Base-by-base conservation (phyloP, 1,140 invertebrate species). In the Meloidogyne chitwoodi region DNA sequence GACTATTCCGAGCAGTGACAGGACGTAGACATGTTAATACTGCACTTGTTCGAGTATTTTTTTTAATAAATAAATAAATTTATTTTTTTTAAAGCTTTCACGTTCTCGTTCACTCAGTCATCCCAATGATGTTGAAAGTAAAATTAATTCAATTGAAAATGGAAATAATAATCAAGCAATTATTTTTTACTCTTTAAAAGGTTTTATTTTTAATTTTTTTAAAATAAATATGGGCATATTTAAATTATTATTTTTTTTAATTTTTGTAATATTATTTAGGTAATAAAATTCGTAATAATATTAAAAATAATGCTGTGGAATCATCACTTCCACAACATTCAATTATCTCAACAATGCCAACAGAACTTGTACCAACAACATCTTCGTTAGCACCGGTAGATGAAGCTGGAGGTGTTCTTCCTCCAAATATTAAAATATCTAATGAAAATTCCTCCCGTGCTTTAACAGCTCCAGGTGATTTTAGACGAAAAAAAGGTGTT, bases 1-100 rank as follows among this genome's bases (percentile, higher is more conserved):
- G 44, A 14, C 74, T 68, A 48, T 72, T 63, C 62, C 64, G 56
- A 34, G 64, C 77, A 73, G 65, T 77, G 44, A 77, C 76, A 41
- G 68, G 77, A 34, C 77, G 75, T 38, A 38, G 34, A 14, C 76
- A 48, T 70, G 48, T 56, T 56, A 56, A 56, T 56, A 56, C 48
- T 4, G 48, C 48, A 56, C n/a, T 56, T 56, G 48, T 56, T n/a
- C n/a, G 48, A 19, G 48, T 56, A n/a, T 56, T 56, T 22, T 48
- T 56, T 56, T 56, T 6, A 56, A 56, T n/a, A n/a, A 56, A 56
- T 38, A 0, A 8, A 8, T 38, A 8, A 38, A 6, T 38, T 38
- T 38, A 48, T 3, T 66, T 41, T 41, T 67, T 26, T 41, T 67
- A 67, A 31, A 41, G 29, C 65, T 56, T 56, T 56, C 48, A 56